phyloP scores from a whole-genome alignment of 2,113 vertebrate genomes.

The Urocynchramus pylzowi region DNA sequence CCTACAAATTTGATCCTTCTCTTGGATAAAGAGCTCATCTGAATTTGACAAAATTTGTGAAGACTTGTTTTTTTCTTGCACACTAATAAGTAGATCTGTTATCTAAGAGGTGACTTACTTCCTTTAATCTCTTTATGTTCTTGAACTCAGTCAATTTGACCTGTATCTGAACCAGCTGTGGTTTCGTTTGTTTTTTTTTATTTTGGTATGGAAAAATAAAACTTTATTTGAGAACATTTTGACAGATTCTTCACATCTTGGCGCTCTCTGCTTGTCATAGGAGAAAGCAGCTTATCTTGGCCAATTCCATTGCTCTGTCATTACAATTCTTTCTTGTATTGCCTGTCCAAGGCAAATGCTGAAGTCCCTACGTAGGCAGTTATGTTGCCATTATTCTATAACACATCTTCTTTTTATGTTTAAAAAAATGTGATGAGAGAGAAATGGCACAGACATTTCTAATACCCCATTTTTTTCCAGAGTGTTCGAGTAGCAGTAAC shows the following conservation, averaged over 20 bases:
- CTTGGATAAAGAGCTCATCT: background rate
- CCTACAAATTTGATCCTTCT: background rate
- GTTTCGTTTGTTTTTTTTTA: background rate
- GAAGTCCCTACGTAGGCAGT: background rate
- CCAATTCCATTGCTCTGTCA: background rate
- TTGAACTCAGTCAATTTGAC: background rate
- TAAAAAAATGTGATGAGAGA: background rate
- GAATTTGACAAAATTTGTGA: background rate
- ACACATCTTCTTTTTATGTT: constrained; percentile 9
- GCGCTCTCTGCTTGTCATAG: background rate
- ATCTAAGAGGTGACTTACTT: background rate
- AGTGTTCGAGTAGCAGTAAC: background rate
- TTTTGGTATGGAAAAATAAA: background rate
- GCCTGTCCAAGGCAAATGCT: background rate
- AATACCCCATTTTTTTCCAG: background rate
- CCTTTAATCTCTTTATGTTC: background rate
- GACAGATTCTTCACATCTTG: background rate
- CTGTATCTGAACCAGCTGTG: background rate
- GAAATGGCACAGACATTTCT: background rate
- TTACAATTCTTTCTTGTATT: constrained; percentile 2
- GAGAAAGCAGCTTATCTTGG: constrained; percentile 28
- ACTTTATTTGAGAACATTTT: background rate
- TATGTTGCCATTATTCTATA: background rate
- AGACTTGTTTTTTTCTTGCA: background rate
- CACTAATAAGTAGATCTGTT: background rate